Conservation (phyloP, 2,113 vertebrate species). For the Talpa occidentalis region DNA sequence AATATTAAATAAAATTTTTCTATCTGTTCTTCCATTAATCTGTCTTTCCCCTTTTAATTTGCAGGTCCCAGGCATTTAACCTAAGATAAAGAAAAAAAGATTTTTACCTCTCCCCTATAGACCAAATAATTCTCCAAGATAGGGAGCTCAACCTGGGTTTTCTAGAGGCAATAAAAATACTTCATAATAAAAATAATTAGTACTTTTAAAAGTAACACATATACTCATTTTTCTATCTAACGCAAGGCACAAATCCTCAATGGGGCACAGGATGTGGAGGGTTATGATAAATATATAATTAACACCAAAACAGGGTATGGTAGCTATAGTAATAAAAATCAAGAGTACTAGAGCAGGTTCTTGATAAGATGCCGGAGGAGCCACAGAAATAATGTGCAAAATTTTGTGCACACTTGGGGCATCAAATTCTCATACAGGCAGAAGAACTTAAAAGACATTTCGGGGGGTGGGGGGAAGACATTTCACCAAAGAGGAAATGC, state of each 20-base stretch:
- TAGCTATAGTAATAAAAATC: neutral
- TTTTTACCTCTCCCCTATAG: neutral
- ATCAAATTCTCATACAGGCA: conserved; percentile 16
- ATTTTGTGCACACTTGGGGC: neutral
- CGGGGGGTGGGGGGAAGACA: too few relatives aligned
- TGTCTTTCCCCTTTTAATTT: neutral
- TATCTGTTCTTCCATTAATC: neutral
- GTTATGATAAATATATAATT: neutral
- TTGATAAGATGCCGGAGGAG: neutral
- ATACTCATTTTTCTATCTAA: neutral
- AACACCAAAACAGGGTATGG: neutral
- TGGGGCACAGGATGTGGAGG: neutral
- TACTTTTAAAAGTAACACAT: neutral
- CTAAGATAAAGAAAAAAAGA: neutral
- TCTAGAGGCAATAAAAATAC: neutral
- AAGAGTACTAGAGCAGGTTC: neutral
- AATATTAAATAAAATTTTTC: neutral
- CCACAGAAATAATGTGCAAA: neutral
- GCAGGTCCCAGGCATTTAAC: neutral
- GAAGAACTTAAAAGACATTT: too few relatives aligned
- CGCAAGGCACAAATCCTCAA: neutral
- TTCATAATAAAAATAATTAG: neutral
- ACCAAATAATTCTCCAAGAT: neutral
- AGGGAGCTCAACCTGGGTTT: neutral
- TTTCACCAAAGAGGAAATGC: too few relatives aligned